Base-by-base conservation (phyloP, 2,888 invertebrate species). In the Tanytarsus gracilentus region DNA sequence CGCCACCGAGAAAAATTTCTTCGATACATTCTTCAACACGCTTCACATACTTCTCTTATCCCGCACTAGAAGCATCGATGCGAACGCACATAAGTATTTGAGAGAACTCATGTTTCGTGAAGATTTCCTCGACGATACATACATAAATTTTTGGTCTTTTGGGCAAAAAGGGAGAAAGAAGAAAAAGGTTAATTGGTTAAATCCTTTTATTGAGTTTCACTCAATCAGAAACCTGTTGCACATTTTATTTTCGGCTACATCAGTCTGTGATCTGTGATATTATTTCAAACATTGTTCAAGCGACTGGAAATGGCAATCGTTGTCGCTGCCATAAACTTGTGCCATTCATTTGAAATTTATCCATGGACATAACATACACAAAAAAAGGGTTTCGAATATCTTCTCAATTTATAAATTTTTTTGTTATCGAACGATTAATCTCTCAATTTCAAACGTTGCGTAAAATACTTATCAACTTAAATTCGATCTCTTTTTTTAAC, bases 131-230 rank as follows among this genome's bases (percentile, higher is more conserved):
- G 40, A 11, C 16, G 55, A 52, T 52, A 27, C 16, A 27, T 18
- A 39, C 23, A 27, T 40, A 11, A 18, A 52, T 14, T 26, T 16
- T 21, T 30, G 30, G 6, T 30, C 7, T 30, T 8, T n/a, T 40
- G 14, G 26, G 21, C n/a, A 27, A 26, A 26, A 25, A 23, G 16
- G 16, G n/a, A 9, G 44, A 18, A n/a, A 29, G 30, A 18, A 21
- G 29, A 36, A 39, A 18, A 58, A 58, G 48, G 58, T 58, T 58
- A 58, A 58, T 58, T 58, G 48, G 44, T 58, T 48, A 48, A 58
- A 44, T 44, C 21, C 44, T 44, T 44, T 29, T 39, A 6, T n/a
- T 39, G 18, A 53, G 11, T 36, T 53, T 27, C 39, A 56, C 36
- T 40, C 55, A 56, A 25, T 40, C 30, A 26, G 27, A 44, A 58